phyloP scores from a whole-genome alignment of 2,888 invertebrate genomes.

The Limnephilus marmoratus region DNA sequence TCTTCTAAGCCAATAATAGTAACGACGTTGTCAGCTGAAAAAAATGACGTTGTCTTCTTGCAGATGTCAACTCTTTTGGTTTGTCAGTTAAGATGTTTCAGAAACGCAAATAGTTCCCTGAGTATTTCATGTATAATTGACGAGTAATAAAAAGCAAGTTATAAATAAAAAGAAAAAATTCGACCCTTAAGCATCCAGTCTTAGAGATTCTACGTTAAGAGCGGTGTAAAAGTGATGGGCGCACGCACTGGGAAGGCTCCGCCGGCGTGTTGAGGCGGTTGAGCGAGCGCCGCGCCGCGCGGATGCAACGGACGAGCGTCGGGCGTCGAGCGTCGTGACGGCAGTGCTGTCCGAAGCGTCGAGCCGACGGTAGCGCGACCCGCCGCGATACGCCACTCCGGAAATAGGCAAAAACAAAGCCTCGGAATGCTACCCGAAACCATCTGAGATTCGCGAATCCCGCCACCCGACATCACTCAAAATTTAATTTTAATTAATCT shows the following conservation, averaged over 20 bases:
- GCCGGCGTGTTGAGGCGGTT: not conserved
- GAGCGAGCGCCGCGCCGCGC: slow-evolving; percentile 66
- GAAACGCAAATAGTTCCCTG: not conserved
- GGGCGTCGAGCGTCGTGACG: slow-evolving; percentile 69
- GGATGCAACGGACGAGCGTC: slow-evolving; percentile 68
- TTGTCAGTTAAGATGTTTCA: not conserved
- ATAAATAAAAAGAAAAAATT: not conserved
- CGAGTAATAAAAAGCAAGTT: not conserved
- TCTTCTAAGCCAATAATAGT: not conserved
- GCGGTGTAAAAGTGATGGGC: not conserved
- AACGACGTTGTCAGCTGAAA: not conserved
- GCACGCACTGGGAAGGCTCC: not conserved
- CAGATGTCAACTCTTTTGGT: not conserved
- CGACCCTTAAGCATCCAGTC: not conserved
- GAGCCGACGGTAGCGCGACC: slow-evolving; percentile 68
- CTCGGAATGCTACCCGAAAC: slow-evolving; percentile 55
- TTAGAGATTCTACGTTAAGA: not conserved
- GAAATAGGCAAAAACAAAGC: slow-evolving; percentile 65
- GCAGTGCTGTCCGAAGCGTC: slow-evolving; percentile 65
- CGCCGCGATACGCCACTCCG: slow-evolving; percentile 68
- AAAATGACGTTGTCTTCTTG: not conserved
- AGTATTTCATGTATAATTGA: not conserved
- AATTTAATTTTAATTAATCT: not conserved
- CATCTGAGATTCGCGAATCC: slow-evolving; percentile 47
- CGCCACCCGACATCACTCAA: slow-evolving; percentile 6